Evolutionary conservation across 2,888 invertebrate genomes (phyloP).

Genomic region (Dione vanillae): DNA sequence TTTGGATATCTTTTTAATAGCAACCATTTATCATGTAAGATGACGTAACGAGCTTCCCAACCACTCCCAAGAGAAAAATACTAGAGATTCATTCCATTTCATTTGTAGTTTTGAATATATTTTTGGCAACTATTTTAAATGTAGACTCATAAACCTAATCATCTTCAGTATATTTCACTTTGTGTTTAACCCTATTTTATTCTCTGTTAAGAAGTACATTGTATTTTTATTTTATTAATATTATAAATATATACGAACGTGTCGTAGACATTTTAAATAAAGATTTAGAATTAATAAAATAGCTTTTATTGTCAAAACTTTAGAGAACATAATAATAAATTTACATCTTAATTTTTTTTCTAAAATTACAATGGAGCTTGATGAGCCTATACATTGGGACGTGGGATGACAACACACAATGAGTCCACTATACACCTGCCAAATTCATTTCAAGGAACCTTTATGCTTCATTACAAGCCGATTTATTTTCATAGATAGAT

Average conservation of each 20-base stretch:
- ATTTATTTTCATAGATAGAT: conserved; percentile 39
- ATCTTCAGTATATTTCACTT: conserved; percentile 13
- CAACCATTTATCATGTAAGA: conserved; percentile 42
- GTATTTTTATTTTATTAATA: not conserved
- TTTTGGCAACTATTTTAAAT: conserved; percentile 30
- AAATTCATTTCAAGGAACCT: conserved; percentile 30
- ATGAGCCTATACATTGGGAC: conserved; percentile 23
- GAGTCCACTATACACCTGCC: conserved; percentile 33
- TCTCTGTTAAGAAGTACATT: not conserved
- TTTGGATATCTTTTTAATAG: conserved; percentile 39
- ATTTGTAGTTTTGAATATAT: conserved; percentile 37
- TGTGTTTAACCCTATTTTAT: not conserved
- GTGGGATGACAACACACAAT: conserved; percentile 37
- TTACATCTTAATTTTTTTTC: conserved; percentile 26
- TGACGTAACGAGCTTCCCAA: conserved; percentile 39
- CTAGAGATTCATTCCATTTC: conserved; percentile 39
- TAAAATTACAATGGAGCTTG: conserved; percentile 37
- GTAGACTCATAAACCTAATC: conserved; percentile 10
- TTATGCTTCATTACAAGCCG: conserved; percentile 31
- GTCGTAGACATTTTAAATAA: too few species aligned
- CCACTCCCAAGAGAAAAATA: conserved; percentile 36
- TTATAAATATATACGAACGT: too few species aligned
- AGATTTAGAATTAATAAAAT: too few species aligned
- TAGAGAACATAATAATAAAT: not conserved
- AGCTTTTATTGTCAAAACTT: not conserved